Base-by-base conservation (phyloP, 2,113 vertebrate species). In the Otis tarda region DNA sequence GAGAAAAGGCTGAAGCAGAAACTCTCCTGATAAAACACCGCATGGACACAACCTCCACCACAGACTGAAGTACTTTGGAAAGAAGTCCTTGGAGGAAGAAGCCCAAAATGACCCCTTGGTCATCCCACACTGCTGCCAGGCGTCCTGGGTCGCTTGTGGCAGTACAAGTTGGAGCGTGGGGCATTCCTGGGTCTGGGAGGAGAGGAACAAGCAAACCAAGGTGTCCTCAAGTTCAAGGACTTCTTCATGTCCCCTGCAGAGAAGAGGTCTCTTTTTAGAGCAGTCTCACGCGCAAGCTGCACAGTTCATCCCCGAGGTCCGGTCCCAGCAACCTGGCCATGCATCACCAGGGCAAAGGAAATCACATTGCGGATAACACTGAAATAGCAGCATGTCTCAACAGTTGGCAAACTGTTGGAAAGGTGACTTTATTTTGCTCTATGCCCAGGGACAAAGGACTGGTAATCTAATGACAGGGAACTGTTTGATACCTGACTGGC, bases 351-450 rank as follows among this genome's bases (percentile, higher is more conserved):
- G 63, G 78, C 91, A 65, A 21, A 69, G 80, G 60, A 67, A 80
- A 39, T 1, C n/a, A 8, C 80, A 28, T 31, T 81, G 83, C 77
- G 68, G 87, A 14, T 31, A 53, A n/a, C 73, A 49, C 77, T 3
- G 63, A 92, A 96, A 95, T 89, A 96, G 94, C 53, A 95, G 20
- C 76, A 0, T 2, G 24, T 69, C 95, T 57, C 94, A 89, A 73
- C 49, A 50, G 61, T 77, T 96, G 95, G 95, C 94, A 94, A 69
- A 74, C 47, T 68, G 28, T 67, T 71, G 65, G 96, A 82, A 91
- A 95, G 89, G 94, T 96, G 96, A 97, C 95, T 96, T 93, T 57
- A 15, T 69, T 76, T 68, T 96, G 60, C 68, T 83, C 87, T 56
- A 3, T 77, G 96, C 87, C 94, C 92, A 94, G 87, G 93, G 92